Base-by-base conservation (phyloP, 2,888 invertebrate genomes). In the Hydrotaea cyrtoneurina region DNA sequence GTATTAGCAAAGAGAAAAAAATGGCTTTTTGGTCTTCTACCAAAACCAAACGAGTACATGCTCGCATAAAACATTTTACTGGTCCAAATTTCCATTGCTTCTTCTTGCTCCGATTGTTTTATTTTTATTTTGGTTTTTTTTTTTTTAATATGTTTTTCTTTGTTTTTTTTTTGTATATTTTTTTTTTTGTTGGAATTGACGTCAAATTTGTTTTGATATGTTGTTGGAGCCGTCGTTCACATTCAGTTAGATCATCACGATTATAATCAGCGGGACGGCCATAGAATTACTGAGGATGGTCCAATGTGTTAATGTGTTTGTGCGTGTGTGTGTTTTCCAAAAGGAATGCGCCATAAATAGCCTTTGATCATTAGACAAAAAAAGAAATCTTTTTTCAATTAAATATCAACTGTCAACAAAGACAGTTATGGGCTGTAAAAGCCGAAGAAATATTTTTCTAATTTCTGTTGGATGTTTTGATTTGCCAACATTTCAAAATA, bases 181-280 rank as follows among this genome's bases (percentile, higher is more conserved):
- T 72, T 50, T 17, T 59, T 80, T 79, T 83, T 64, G 69, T 83
- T 64, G 69, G 31, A 69, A 74, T 80, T 84, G 83, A 84, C 80
- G 83, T 78, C 80, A 83, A 71, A 13, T 72, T 76, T 55, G 11
- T 43, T 26, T 69, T 46, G 59, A 17, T 66, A 39, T 43, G 13
- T 23, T 23, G 21, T 66, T 39, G 39, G 39, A 66, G 11, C 26
- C 23, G 19, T 23, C 31, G 31, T 62, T 69, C 69, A 46, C 69
- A 69, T 69, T 46, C 21, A 21, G 46, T 69, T 69, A 69, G 69
- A 46, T 69, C 69, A 69, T 46, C 69, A 69, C n/a, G 11, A 46
- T 8, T 31, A 36, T 1, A 2, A 50, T 15, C 50, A 43, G 10
- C 43, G 15, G 10, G 10, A 43, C n/a, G n/a, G n/a, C 13, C 43